Conservation (phyloP, 2,797 vertebrate genomes). For the Acanthis flammea region DNA sequence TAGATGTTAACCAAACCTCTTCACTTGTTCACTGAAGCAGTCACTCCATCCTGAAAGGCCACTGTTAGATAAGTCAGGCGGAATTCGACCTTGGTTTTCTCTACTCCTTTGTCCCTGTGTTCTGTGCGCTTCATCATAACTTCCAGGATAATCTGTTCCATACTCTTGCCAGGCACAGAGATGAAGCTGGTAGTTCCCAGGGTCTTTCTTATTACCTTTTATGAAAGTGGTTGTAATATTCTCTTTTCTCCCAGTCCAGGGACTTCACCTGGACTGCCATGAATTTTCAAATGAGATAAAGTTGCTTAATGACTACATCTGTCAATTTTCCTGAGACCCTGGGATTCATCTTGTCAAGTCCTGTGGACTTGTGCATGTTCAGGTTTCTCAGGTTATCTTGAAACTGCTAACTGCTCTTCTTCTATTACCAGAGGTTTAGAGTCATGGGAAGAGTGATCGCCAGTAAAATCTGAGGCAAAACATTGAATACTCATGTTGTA, state of each 20-base stretch:
- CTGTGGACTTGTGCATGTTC: background rate
- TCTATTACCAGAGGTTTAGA: background rate
- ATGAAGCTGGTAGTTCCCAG: background rate
- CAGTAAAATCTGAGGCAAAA: background rate
- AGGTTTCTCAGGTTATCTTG: background rate
- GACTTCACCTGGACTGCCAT: background rate
- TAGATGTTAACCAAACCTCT: background rate
- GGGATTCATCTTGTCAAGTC: background rate
- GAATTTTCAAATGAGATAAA: background rate
- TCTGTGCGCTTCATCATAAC: background rate
- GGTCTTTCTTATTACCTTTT: background rate
- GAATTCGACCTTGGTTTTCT: background rate
- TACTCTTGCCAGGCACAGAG: background rate
- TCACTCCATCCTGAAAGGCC: background rate
- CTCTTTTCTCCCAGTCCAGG: background rate
- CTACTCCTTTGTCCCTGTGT: background rate
- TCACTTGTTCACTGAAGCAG: background rate
- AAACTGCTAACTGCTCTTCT: background rate
- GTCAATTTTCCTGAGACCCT: background rate
- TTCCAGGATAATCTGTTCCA: background rate
- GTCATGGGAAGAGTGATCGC: background rate
- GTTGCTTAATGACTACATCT: background rate
- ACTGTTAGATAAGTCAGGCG: background rate
- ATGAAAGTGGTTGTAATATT: background rate
- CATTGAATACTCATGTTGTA: background rate